phyloP scores from a whole-genome alignment of 2,113 vertebrate genomes.

The Callipepla californica region DNA sequence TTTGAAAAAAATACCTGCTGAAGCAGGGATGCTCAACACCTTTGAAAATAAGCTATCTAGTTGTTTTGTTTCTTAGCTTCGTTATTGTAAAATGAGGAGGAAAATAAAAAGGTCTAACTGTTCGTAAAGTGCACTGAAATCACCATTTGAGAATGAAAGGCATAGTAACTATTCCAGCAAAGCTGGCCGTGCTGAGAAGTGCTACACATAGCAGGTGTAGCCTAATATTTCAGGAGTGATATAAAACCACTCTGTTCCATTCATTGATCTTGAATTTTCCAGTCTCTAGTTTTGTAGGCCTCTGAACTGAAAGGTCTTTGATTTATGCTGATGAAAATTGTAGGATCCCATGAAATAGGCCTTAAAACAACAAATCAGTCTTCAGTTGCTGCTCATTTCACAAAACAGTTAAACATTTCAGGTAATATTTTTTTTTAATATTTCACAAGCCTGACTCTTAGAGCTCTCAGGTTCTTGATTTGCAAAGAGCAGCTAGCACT shows the following conservation, averaged over 20 bases:
- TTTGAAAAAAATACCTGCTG: background rate
- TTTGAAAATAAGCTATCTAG: background rate
- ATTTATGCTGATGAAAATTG: slow-evolving; percentile 8
- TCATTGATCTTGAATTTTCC: background rate
- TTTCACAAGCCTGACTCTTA: slow-evolving; percentile 63
- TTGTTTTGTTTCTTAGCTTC: background rate
- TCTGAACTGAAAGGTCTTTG: slow-evolving; percentile 47
- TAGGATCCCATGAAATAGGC: slow-evolving; percentile 16
- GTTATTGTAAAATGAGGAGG: background rate
- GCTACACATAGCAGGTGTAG: background rate
- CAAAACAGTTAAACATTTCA: slow-evolving; percentile 63
- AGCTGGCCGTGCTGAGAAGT: background rate
- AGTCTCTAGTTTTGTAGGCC: slow-evolving; percentile 4
- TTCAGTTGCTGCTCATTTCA: slow-evolving; percentile 53
- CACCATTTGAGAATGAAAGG: background rate
- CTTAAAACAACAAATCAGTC: slow-evolving; percentile 69
- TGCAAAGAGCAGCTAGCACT: slow-evolving; percentile 57
- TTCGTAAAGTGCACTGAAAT: background rate
- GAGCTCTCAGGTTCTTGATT: slow-evolving; percentile 66
- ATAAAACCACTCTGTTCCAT: background rate
- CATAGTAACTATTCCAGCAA: background rate
- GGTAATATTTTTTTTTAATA: slow-evolving; percentile 44
- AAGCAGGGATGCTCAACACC: background rate
- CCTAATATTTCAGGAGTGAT: slow-evolving; percentile 15
- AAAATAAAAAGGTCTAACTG: background rate